A percentile compares a stretch with the other conserved stretches of the same genome.
phyloP scores from a whole-genome alignment of 2,797 vertebrate genomes.

The Scolopax bukidnonensis region DNA sequence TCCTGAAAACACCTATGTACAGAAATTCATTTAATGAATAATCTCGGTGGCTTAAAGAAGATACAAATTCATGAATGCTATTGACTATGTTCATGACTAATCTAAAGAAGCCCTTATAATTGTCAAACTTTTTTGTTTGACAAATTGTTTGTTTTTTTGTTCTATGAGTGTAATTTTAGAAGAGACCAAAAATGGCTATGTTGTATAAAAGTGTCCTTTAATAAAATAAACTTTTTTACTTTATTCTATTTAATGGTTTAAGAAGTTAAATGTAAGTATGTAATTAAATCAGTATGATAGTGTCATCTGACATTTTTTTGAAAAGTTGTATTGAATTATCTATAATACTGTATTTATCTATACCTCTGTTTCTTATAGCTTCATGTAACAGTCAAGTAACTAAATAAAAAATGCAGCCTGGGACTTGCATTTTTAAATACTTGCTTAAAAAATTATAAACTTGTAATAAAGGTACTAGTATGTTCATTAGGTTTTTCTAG shows the following conservation, averaged over 20 bases:
- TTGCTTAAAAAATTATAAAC: background rate
- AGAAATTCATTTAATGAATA: slow-evolving; percentile 17
- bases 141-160: background rate
- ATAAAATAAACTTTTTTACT: background rate
- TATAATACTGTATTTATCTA: background rate
- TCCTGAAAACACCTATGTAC: slow-evolving; percentile 18
- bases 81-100: background rate
- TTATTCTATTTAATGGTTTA: background rate
- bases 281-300: background rate
- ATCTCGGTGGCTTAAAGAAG: background rate
- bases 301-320: background rate
- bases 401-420: too few relatives aligned
- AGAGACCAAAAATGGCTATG: background rate
- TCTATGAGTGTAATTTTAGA: background rate
- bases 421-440: background rate
- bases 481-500: background rate
- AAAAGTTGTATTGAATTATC: background rate
- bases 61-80: background rate
- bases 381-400: background rate
- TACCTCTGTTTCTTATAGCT: background rate
- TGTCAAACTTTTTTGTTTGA: background rate
- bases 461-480: background rate
- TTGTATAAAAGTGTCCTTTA: background rate
- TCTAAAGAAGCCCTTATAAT: background rate
- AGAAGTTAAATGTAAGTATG: background rate